These are phyloP conservation scores for Campylorhamphus procurvoides DNA, from an alignment of 2,113 vertebrate species.

Conservation along the genomic window DNA sequence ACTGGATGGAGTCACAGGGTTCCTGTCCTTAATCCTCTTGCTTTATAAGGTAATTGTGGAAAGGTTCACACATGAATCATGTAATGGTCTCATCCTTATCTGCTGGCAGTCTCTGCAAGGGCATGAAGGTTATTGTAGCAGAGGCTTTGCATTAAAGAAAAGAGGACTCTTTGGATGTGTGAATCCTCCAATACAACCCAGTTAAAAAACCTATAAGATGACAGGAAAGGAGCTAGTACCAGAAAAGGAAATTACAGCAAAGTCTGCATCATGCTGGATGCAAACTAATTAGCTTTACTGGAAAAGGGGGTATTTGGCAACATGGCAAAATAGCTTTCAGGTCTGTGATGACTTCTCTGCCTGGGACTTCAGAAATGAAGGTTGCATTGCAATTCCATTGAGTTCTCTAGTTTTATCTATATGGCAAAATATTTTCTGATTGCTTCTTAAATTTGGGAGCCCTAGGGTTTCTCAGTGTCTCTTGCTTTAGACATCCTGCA, in stretches of 20 bases:
- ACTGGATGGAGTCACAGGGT: neutral
- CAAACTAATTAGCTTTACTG: neutral
- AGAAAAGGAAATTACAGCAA: neutral
- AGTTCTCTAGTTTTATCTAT: neutral
- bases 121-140: neutral
- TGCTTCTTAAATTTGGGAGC: neutral
- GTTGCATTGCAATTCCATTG: neutral
- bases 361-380: neutral
- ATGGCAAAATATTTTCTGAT: neutral
- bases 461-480: neutral
- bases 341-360: neutral
- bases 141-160: neutral
- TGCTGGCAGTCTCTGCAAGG: neutral
- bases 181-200: fast-evolving
- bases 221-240: neutral
- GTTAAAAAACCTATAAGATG: neutral
- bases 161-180: neutral
- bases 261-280: neutral
- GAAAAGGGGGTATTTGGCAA: neutral
- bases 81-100: neutral
- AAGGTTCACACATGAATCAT: neutral
- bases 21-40: neutral
- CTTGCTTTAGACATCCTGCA: neutral
- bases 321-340: neutral
- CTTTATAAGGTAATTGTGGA: neutral